These are phyloP conservation scores for Aegotheles bennettii DNA, from an alignment of 2,113 vertebrate genomes.

Conservation along the genomic window DNA sequence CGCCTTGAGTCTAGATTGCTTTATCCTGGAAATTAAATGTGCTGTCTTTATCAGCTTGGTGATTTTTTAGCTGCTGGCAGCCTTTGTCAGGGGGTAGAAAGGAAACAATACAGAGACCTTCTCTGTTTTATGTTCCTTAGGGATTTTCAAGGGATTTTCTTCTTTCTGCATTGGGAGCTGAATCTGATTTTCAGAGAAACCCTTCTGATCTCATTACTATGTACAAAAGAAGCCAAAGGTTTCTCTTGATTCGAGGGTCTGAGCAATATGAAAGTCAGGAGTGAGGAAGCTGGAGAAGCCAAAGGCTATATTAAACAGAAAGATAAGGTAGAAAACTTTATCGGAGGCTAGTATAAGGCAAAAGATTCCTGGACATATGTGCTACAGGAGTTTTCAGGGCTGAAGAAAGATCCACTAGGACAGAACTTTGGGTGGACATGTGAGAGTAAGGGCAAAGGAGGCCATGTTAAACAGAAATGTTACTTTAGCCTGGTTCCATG, in stretches of 20 bases:
- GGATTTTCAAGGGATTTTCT: background rate
- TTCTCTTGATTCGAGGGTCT: background rate
- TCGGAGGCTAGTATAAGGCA: background rate
- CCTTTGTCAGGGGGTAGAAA: background rate
- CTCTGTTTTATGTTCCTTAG: background rate
- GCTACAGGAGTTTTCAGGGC: background rate
- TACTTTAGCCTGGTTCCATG: background rate
- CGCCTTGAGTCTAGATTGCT: background rate
- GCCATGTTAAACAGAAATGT: background rate
- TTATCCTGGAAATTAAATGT: background rate
- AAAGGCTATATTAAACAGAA: background rate
- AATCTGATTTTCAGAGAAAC: background rate
- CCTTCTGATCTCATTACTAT: background rate
- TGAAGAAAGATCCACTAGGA: background rate
- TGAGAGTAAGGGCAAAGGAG: background rate
- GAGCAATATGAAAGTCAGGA: background rate
- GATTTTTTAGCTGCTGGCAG: background rate
- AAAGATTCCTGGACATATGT: background rate
- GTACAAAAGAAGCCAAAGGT: background rate
- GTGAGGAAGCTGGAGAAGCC: background rate
- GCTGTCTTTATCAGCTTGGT: background rate
- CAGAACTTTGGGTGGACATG: background rate
- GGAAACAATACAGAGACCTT: background rate
- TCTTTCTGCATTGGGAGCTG: background rate
- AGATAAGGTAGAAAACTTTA: background rate